Percentiles rank a stretch among this genome's conserved stretches.
These are phyloP conservation scores for Rhagonycha lutea DNA, from an alignment of 2,888 invertebrate genomes.

Conservation along the genomic window DNA sequence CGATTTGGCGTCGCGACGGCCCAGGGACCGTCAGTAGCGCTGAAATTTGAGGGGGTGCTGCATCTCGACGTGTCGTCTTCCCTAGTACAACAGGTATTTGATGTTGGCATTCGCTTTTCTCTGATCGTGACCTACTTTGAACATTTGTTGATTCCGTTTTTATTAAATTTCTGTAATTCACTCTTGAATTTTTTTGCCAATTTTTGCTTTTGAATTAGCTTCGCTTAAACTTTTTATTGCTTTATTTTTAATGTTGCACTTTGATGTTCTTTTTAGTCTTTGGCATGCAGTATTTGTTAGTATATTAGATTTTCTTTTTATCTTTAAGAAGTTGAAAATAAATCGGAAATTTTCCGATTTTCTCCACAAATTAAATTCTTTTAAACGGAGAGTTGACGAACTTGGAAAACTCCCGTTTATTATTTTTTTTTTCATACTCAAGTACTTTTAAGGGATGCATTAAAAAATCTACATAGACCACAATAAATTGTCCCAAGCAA, in stretches of 20 bases:
- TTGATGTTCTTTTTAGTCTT: neutral
- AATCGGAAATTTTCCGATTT: neutral
- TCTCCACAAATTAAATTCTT: neutral
- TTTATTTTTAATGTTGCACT: neutral
- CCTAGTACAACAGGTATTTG: conserved; percentile 50
- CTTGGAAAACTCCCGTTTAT: neutral
- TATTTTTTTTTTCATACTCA: neutral
- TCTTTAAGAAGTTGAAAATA: neutral
- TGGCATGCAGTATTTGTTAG: neutral
- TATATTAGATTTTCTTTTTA: neutral
- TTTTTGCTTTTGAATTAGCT: neutral
- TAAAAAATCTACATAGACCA: neutral
- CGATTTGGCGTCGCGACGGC: conserved; percentile 60
- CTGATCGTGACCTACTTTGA: conserved; percentile 20
- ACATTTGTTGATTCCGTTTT: conserved; percentile 6
- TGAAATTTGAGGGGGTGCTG: conserved; percentile 58
- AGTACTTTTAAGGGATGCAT: neutral
- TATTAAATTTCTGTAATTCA: neutral
- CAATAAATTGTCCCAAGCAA: neutral
- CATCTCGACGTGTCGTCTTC: conserved; percentile 36
- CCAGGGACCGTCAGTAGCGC: conserved; percentile 59
- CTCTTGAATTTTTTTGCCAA: neutral
- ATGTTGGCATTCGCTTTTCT: conserved; percentile 30
- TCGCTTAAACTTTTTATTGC: neutral
- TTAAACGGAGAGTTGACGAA: neutral